Percentiles rank a stretch among this genome's conserved stretches.
phyloP scores from a whole-genome alignment of 2,888 invertebrate species.

The Drepanosiphum platanoidis region DNA sequence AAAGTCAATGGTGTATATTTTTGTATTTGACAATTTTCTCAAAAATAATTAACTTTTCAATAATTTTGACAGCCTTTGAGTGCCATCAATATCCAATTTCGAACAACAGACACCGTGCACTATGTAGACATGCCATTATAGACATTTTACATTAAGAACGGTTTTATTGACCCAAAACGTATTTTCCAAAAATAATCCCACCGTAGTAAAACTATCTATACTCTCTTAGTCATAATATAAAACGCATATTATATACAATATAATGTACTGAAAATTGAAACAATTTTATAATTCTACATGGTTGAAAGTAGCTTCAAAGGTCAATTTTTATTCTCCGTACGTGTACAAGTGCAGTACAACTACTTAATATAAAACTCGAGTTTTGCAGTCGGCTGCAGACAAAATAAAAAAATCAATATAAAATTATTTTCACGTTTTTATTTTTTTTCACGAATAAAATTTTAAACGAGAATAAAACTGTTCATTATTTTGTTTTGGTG shows the following conservation, averaged over 20 bases:
- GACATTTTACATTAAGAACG: not conserved
- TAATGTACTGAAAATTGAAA: not conserved
- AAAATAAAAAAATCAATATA: not conserved
- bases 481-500: slow-evolving; percentile 13
- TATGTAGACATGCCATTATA: not conserved
- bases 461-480: not conserved
- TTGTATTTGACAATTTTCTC: not conserved
- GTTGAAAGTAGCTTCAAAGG: not conserved
- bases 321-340: too few relatives aligned
- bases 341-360: not conserved
- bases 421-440: not conserved
- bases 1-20: not conserved
- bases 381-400: not conserved
- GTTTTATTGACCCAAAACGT: not conserved
- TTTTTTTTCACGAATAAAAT: not conserved
- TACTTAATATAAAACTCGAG: not conserved
- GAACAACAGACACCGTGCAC: not conserved
- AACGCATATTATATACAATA: not conserved
- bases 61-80: not conserved
- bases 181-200: not conserved
- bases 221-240: not conserved
- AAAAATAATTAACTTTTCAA: not conserved
- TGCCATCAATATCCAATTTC: not conserved
- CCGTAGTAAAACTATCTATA: not conserved
- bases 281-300: not conserved